A percentile compares a stretch with the other conserved stretches of the same genome.
Evolutionary conservation across 1,140 invertebrate genomes (phyloP).

Genomic region (Sitobion miscanthi): DNA sequence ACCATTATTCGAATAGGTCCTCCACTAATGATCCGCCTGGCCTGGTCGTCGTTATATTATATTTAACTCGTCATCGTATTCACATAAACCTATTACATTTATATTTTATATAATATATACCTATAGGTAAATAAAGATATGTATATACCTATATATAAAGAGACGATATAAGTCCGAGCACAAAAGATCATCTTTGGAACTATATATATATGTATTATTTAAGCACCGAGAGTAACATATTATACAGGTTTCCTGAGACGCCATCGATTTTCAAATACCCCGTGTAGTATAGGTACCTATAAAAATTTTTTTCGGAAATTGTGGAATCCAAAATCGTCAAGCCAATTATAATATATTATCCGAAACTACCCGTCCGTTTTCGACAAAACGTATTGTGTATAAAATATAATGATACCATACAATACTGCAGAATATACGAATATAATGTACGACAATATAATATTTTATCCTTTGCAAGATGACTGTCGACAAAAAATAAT

Average conservation of each 20-base stretch:
- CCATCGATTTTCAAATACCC: neutral
- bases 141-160: neutral
- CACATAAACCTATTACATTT: neutral
- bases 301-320: neutral
- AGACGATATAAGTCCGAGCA: neutral
- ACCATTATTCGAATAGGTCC: neutral
- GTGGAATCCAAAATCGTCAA: neutral
- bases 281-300: neutral
- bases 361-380: neutral
- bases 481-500: neutral
- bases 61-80: neutral
- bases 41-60: neutral
- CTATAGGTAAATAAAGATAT: too few relatives aligned
- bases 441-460: neutral
- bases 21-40: neutral
- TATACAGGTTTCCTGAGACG: too few relatives aligned
- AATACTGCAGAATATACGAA: too few relatives aligned
- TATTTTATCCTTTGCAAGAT: neutral
- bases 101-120: neutral
- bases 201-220: too few relatives aligned
- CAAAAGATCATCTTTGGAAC: neutral
- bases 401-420: neutral
- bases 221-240: too few relatives aligned
- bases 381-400: neutral
- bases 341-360: neutral